Percentiles rank a stretch among this genome's conserved stretches.
These are phyloP conservation scores for Dioctria rufipes DNA, from an alignment of 2,888 invertebrate species.

Conservation along the genomic window DNA sequence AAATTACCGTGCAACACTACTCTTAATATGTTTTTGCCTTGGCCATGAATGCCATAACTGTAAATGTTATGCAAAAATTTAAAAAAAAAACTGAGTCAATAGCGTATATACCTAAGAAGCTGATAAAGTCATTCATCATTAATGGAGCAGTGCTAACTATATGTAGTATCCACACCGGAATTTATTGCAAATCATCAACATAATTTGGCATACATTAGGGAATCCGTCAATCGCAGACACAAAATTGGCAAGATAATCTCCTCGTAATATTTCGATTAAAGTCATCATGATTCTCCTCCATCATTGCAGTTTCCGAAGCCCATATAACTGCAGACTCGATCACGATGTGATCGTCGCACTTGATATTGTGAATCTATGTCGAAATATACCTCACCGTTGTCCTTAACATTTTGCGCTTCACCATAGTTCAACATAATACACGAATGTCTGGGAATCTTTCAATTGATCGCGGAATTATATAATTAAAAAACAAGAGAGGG, in stretches of 20 bases:
- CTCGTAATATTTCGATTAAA: conserved; percentile 25
- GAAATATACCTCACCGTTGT: conserved; percentile 50
- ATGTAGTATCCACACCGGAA: not conserved
- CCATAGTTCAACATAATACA: not conserved
- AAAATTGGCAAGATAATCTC: conserved; percentile 28
- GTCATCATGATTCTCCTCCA: not conserved
- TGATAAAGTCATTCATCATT: not conserved
- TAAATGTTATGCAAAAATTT: too few relatives aligned
- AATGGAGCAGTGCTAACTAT: conserved; percentile 3
- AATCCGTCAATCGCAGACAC: not conserved
- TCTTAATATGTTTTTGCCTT: conserved; percentile 5
- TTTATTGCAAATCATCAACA: conserved; percentile 34
- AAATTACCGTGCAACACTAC: too few relatives aligned
- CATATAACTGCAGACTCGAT: conserved; percentile 1
- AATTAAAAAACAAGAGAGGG: conserved; percentile 21
- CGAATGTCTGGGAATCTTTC: not conserved
- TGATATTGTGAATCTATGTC: conserved; percentile 24
- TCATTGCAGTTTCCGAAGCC: not conserved
- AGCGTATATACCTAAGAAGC: not conserved
- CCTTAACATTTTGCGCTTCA: conserved; percentile 55
- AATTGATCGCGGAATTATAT: conserved; percentile 48
- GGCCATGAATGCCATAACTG: conserved; percentile 11
- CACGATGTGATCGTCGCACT: conserved; percentile 38
- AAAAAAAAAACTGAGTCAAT: too few relatives aligned
- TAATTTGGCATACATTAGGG: not conserved